phyloP scores from a whole-genome alignment of 30 jellyfish, hydroid and myxozoan genomes.

The Morbakka virulenta region DNA sequence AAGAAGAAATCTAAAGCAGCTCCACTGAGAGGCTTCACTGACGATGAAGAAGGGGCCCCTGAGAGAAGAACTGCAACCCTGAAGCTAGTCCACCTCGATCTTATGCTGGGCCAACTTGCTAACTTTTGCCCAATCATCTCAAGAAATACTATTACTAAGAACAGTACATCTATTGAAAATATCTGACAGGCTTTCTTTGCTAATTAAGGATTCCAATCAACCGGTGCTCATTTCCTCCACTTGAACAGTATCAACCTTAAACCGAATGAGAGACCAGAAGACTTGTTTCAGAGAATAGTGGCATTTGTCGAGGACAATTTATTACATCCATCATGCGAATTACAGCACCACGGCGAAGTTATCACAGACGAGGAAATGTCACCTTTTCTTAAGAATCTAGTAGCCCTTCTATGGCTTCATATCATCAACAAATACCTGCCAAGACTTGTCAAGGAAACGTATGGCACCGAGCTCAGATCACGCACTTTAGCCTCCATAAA shows the following conservation, averaged over 20 bases:
- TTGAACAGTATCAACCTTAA: background rate
- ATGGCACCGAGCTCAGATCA: constrained; percentile 49
- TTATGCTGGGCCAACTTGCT: constrained; percentile 25
- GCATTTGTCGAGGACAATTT: constrained; percentile 40
- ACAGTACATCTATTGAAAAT: no score
- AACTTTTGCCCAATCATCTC: no score
- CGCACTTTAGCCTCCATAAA: no score
- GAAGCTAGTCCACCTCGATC: constrained; percentile 1
- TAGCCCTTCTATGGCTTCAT: constrained; percentile 34
- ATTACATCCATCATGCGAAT: constrained; percentile 1
- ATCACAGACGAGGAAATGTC: constrained; percentile 30
- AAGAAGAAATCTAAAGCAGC: background rate
- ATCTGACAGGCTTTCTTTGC: no score
- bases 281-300: constrained; percentile 38
- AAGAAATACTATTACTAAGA: no score
- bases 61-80: background rate
- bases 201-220: constrained; percentile 21
- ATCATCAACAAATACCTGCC: constrained; percentile 11
- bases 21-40: constrained; percentile 8
- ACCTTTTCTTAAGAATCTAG: constrained; percentile 29
- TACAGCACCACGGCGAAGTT: constrained; percentile 25
- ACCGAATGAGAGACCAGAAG: constrained; percentile 40
- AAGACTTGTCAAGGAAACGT: constrained; percentile 19
- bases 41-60: background rate
- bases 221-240: constrained; percentile 27